Evolutionary conservation across 2,888 invertebrate genomes (phyloP).

Genomic region (Melangyna quadrimaculata): DNA sequence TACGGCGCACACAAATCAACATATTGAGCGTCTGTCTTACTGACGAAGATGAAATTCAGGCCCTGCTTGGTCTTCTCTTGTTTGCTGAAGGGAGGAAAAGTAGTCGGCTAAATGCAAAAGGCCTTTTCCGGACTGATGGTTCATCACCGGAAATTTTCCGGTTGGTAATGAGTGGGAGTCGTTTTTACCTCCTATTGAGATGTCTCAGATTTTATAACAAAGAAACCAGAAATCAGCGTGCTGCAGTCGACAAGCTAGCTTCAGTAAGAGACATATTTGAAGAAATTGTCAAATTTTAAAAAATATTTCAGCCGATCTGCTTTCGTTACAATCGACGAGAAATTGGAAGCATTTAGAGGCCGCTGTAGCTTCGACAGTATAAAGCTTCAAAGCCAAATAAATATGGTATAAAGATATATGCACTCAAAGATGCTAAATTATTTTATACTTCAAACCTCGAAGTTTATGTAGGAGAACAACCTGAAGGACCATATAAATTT

Average conservation of each 20-base stretch:
- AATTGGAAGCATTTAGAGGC: too few species aligned
- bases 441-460: too few species aligned
- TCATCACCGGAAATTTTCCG: slow-evolving; percentile 53
- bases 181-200: slow-evolving; percentile 50
- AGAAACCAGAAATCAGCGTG: slow-evolving; percentile 15
- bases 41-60: slow-evolving; percentile 49
- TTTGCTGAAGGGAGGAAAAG: slow-evolving; percentile 63
- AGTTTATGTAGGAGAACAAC: too few species aligned
- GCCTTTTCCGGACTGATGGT: slow-evolving; percentile 41
- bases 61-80: slow-evolving; percentile 51
- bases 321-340: too few species aligned
- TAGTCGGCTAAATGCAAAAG: slow-evolving; percentile 49
- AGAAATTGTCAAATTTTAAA: slow-evolving; percentile 32
- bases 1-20: slow-evolving; percentile 6
- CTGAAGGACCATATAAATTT: too few species aligned
- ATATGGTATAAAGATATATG: too few species aligned
- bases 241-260: neutral
- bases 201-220: slow-evolving; percentile 36
- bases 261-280: slow-evolving; percentile 10
- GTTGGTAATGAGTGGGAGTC: slow-evolving; percentile 33
- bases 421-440: too few species aligned
- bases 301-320: slow-evolving; percentile 3
- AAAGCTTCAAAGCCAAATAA: too few species aligned
- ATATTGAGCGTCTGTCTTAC: slow-evolving; percentile 18
- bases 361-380: too few species aligned